Conservation (phyloP, 2,113 vertebrate genomes). For the Cepphus grylle region DNA sequence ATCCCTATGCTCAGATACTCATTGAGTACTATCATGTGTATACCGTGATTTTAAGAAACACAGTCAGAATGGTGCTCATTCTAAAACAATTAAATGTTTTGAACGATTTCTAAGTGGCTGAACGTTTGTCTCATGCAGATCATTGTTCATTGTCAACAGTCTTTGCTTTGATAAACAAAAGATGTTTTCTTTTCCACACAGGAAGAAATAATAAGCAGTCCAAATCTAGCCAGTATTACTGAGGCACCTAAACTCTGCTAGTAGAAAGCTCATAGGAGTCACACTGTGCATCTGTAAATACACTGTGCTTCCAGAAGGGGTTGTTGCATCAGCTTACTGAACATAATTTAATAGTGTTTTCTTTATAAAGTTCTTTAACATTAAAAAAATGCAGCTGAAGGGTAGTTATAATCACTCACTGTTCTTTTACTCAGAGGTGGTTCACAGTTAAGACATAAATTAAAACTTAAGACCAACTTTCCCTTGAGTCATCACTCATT, state of each 20-base stretch:
- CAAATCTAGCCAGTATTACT: background rate
- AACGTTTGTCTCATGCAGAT: background rate
- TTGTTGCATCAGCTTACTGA: background rate
- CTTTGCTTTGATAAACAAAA: background rate
- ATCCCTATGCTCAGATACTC: background rate
- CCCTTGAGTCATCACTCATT: background rate
- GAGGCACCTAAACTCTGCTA: background rate
- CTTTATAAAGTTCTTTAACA: background rate
- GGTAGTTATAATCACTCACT: background rate
- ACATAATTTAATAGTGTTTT: background rate
- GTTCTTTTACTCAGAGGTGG: background rate
- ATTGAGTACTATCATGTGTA: background rate
- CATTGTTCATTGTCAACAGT: background rate
- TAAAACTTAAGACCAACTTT: slow-evolving; percentile 9
- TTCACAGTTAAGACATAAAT: background rate
- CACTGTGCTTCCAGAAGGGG: background rate
- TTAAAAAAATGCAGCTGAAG: background rate
- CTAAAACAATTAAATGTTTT: background rate
- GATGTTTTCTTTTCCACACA: background rate
- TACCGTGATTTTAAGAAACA: background rate
- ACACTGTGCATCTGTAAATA: background rate
- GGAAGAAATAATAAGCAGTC: background rate
- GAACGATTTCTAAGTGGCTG: background rate
- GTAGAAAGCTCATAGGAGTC: background rate
- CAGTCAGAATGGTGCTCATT: background rate